These are phyloP conservation scores for Lagria hirta DNA, from an alignment of 2,888 invertebrate genomes.

Conservation along the genomic window DNA sequence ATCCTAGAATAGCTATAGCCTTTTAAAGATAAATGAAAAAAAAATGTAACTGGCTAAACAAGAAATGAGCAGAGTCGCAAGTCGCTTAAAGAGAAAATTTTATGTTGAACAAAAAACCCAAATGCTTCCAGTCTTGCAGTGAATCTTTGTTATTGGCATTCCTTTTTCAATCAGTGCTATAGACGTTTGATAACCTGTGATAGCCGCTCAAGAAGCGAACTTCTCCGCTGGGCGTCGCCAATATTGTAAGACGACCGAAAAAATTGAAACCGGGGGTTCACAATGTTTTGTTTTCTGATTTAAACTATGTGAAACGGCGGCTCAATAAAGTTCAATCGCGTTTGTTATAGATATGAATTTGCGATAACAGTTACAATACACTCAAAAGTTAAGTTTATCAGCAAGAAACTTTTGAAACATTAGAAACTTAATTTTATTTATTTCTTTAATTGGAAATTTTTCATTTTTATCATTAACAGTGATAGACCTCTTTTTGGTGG, in stretches of 20 bases:
- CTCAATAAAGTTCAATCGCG: conserved; percentile 18
- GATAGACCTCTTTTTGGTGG: too few relatives aligned
- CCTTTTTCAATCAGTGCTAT: conserved; percentile 35
- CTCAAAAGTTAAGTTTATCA: too few relatives aligned
- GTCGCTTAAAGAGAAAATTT: too few relatives aligned
- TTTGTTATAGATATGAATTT: conserved; percentile 16
- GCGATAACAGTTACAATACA: conserved; percentile 5
- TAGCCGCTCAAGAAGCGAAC: conserved; percentile 25
- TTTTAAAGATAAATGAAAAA: too few relatives aligned
- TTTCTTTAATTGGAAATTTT: too few relatives aligned
- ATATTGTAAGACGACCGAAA: conserved; percentile 23
- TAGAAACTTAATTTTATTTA: too few relatives aligned
- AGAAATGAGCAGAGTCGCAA: too few relatives aligned
- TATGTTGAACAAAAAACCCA: too few relatives aligned
- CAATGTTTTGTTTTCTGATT: conserved; percentile 33
- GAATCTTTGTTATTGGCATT: conserved; percentile 38
- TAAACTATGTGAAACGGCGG: conserved; percentile 24
- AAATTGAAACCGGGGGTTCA: conserved; percentile 32
- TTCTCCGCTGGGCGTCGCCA: conserved; percentile 16
- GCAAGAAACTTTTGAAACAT: too few relatives aligned
- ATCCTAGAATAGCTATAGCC: too few relatives aligned
- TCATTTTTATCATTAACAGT: too few relatives aligned
- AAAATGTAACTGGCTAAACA: too few relatives aligned
- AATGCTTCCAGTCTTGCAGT: conserved; percentile 17
- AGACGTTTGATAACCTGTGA: conserved; percentile 31